Conservation (phyloP, 2,113 vertebrate species). For the Anarrhichthys ocellatus region DNA sequence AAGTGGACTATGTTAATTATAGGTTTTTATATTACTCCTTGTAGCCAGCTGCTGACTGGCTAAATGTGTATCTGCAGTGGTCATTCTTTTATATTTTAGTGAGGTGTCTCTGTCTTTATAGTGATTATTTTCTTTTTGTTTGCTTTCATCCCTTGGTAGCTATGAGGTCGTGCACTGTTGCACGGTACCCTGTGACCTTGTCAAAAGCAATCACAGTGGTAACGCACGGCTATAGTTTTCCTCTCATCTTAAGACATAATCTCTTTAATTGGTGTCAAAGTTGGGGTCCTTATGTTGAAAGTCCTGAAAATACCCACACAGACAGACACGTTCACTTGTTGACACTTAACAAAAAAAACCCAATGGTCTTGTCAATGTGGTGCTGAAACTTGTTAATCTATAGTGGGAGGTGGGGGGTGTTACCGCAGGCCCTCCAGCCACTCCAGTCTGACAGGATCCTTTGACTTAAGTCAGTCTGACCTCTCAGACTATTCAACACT, state of each 20-base stretch:
- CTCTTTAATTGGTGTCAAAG: conserved; percentile 97
- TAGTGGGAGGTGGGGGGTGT: conserved; percentile 74
- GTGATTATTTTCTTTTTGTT: conserved; percentile 35
- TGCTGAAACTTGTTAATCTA: conserved; percentile 87
- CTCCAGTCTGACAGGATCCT: conserved; percentile 83
- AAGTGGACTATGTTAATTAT: background rate
- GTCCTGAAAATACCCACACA: conserved; percentile 90
- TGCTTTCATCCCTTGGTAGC: conserved; percentile 49
- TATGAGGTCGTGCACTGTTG: conserved; percentile 86
- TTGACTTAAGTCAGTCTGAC: conserved; percentile 61
- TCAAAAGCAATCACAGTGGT: conserved; percentile 89
- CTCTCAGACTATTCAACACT: conserved; percentile 43
- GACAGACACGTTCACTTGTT: conserved; percentile 88
- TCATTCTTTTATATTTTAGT: background rate
- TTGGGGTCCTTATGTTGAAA: conserved; percentile 89
- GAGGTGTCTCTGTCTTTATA: conserved; percentile 9
- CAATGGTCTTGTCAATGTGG: conserved; percentile 86
- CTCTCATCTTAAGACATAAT: conserved; percentile 95
- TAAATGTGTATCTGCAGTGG: background rate
- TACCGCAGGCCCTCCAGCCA: conserved; percentile 85
- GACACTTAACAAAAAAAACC: conserved; percentile 80
- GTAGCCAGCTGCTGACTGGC: background rate
- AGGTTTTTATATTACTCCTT: background rate
- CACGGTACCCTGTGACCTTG: conserved; percentile 88
- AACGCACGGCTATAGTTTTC: conserved; percentile 87